Conservation (phyloP, 2,888 invertebrate genomes). For the Drosophila leonis region DNA sequence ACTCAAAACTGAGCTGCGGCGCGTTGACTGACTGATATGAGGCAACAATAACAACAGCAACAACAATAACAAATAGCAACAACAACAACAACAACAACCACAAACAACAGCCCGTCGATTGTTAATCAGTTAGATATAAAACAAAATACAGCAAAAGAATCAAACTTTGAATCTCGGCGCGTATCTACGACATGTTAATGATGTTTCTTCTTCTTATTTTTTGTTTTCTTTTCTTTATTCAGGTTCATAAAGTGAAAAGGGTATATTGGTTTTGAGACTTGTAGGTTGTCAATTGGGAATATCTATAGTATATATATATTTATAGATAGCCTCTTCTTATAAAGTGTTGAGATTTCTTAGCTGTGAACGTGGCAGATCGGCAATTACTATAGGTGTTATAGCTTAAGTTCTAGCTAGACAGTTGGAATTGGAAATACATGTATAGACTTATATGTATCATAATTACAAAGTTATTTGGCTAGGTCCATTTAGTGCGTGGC, state of each 20-base stretch:
- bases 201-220: slow-evolving; percentile 60
- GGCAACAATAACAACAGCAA: slow-evolving; percentile 51
- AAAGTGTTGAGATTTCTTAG: not conserved
- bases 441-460: no score
- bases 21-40: slow-evolving; percentile 79
- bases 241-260: not conserved
- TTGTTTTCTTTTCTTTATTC: not conserved
- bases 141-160: slow-evolving; percentile 72
- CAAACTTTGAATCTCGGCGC: slow-evolving; percentile 71
- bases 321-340: no score
- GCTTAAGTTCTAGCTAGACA: not conserved
- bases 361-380: not conserved
- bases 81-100: slow-evolving; percentile 26
- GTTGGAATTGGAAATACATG: not conserved
- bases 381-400: not conserved
- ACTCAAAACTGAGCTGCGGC: slow-evolving; percentile 70
- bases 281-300: not conserved
- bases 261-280: not conserved
- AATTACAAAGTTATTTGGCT: no score
- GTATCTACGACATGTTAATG: slow-evolving; percentile 78
- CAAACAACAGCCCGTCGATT: slow-evolving; percentile 64
- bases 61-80: slow-evolving; percentile 35
- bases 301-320: not conserved
- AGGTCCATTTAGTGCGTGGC: no score
- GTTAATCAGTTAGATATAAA: slow-evolving; percentile 82